Evolutionary conservation across 2,888 invertebrate species (phyloP).

Genomic region (Acleris laterana): DNA sequence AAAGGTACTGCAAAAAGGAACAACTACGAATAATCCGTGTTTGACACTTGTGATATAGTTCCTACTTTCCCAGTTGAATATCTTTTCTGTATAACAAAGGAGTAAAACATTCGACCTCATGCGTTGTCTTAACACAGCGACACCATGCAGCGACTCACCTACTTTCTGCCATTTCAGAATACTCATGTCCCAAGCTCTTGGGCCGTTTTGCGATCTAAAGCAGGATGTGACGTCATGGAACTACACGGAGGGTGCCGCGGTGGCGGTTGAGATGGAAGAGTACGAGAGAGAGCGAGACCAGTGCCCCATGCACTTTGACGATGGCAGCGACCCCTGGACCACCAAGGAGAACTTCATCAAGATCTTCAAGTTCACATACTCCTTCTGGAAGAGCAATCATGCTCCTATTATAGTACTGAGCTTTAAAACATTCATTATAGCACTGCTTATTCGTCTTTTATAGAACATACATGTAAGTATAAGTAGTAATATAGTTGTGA

Average conservation of each 20-base stretch:
- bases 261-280: slow-evolving; percentile 95
- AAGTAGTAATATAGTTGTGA: too few relatives aligned
- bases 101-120: too few relatives aligned
- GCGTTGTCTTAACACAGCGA: too few relatives aligned
- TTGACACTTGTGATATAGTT: too few relatives aligned
- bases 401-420: slow-evolving; percentile 50
- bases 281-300: slow-evolving; percentile 97
- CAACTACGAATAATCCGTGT: too few relatives aligned
- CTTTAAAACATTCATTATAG: slow-evolving; percentile 47
- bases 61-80: too few relatives aligned
- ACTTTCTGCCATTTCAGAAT: slow-evolving; percentile 57
- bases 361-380: slow-evolving; percentile 83
- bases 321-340: slow-evolving; percentile 94
- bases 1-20: too few relatives aligned
- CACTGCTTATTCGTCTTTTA: slow-evolving; percentile 49
- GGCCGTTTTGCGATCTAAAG: slow-evolving; percentile 94
- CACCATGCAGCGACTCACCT: neutral
- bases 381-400: slow-evolving; percentile 66
- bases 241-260: slow-evolving; percentile 96
- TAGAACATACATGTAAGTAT: slow-evolving; percentile 25
- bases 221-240: slow-evolving; percentile 96
- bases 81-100: too few relatives aligned
- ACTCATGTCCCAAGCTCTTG: slow-evolving; percentile 92
- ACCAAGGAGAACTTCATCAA: slow-evolving; percentile 89
- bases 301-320: slow-evolving; percentile 98